Conservation (phyloP, 2,113 vertebrate genomes). For the Antigone vipio region DNA sequence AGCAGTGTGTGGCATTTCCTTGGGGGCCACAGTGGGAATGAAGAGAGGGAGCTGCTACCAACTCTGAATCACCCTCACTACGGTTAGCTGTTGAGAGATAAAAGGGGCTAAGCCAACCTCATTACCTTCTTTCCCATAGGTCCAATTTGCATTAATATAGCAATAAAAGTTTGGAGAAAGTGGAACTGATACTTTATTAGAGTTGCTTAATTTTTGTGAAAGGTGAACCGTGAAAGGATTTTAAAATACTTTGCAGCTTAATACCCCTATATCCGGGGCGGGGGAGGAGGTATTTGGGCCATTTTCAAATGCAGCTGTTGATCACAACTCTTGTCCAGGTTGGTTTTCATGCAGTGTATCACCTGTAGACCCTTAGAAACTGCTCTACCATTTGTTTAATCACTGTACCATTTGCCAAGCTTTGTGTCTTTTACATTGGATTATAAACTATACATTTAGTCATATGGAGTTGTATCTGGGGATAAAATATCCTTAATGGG, state of each 20-base stretch:
- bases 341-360: neutral
- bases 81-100: neutral
- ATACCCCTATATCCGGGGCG: neutral
- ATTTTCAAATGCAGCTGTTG: neutral
- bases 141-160: conserved; percentile 31
- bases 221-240: neutral
- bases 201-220: conserved; percentile 18
- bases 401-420: neutral
- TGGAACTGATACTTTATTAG: conserved; percentile 6
- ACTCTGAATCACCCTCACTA: neutral
- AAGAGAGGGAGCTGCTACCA: neutral
- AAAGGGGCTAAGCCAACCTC: conserved; percentile 18
- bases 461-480: neutral
- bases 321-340: neutral
- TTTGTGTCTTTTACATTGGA: neutral
- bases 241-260: neutral
- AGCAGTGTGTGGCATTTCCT: neutral
- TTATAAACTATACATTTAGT: neutral
- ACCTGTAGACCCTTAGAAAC: neutral
- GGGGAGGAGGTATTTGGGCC: neutral
- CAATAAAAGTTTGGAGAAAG: conserved; percentile 25
- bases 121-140: conserved; percentile 27
- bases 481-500: neutral
- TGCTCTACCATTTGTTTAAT: neutral
- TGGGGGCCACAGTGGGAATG: neutral